Base-by-base conservation (phyloP, 2,888 invertebrate species). In the Keiferia lycopersicella region DNA sequence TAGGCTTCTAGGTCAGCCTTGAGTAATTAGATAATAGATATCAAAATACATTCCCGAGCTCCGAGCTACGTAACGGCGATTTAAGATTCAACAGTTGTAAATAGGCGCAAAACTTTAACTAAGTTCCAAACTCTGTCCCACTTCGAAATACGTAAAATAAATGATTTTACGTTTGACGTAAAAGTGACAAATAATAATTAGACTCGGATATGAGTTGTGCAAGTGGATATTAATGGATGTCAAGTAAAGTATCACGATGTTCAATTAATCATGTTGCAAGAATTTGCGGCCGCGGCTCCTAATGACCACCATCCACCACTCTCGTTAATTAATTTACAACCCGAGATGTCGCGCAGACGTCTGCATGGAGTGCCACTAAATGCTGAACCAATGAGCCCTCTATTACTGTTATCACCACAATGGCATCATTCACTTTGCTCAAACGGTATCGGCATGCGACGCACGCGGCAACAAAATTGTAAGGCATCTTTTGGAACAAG, bases 251-350 rank as follows among this genome's bases (percentile, higher is more conserved):
- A 70, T 71, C 70, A 71, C 65, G 71, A 76, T 73, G 72, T 68
- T 66, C 69, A 73, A 83, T 82, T 81, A 82, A 83, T 84, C 76
- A 79, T 71, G 70, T 71, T 71, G 71, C 71, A 75, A 78, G 76
- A 74, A 77, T 73, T 74, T 76, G 71, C 73, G 73, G 71, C 68
- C 74, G 75, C 73, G 73, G 68, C 70, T 67, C 75, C 76, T 76
- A 68, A 77, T 74, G 72, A 75, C 75, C 75, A 71, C 68, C 30
- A 53, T 53, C 56, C 56, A 56, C 68, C 75, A 77, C 74, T 76
- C 75, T 71, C 74, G 71, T 74, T 81, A 77, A 81, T 81, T 77
- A 75, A 73, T 74, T 68, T 68, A 74, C 69, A 74, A 74, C 72
- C 73, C 73, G 74, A 77, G 22, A 45, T 30, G 30, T 45, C 20